Evolutionary conservation across 2,888 invertebrate species (phyloP), one percentile per base, ranked within the genome.

Genomic region (Drosophila infuscata): DNA sequence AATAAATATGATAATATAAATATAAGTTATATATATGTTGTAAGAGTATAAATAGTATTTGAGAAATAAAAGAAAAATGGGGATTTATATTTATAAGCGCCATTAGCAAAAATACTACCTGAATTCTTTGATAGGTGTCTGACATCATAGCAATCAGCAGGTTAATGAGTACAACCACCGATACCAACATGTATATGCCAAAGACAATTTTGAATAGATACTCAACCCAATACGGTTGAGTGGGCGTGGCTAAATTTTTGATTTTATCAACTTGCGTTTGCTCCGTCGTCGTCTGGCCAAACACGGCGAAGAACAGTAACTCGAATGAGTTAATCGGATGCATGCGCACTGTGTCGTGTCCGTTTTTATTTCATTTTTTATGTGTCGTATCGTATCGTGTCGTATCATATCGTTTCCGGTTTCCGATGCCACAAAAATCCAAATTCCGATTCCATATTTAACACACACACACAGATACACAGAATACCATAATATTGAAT

Each of bases 131-230:
- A 94, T 99, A 99, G 74, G 99, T 99, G 95, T 99, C 99, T 93
- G 99, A 99, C 99, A 99, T 99, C 99, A 99, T 99, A 95, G 99
- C 99, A 95, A 99, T 99, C 93, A 99, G 97, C 85, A 99, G 96
- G 94, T 99, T 99, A 94, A 99, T 99, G 90, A 99, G 96, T 91
- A 99, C 99, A 93, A 99, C 98, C 92, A 99, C 97, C 80, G 99
- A 99, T 91, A 99, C 99, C 96, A 99, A 95, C 98, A 99, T 97
- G 95, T 99, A 99, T 92, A 98, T 96, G 89, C 97, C 97, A 94
- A 97, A 97, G 86, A 96, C 96, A 92, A 97, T 95, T 95, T 97
- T 97, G 95, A 97, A 98, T 91, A 98, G 95, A 92, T 96, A 96
- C 92, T 96, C 96, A 72, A 97, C 97, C 97, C 97, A 98, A 60